Base-by-base conservation (phyloP, 2,797 vertebrate genomes). In the Pipistrellus kuhlii region DNA sequence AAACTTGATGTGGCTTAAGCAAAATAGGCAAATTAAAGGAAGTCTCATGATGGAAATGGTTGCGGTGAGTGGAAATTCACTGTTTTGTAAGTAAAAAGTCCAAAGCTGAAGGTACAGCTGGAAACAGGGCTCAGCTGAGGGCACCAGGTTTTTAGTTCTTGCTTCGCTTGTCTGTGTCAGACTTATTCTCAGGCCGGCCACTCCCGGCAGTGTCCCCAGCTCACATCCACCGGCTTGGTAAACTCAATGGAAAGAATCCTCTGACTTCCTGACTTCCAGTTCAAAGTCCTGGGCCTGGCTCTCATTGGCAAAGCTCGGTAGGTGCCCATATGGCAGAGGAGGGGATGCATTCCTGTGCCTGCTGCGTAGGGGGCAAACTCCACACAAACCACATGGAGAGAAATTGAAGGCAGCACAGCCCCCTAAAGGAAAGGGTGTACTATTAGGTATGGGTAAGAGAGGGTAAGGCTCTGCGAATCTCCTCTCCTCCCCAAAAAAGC, bases 1-100 rank as follows among this genome's bases (percentile, higher is more conserved):
- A 89, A 87, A 46, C 30, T 94, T n/a, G 75, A 38, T 4, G 55
- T n/a, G 27, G 21, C 44, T 64, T 84, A 44, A 77, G 11, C 25
- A 53, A 84, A 91, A 64, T 84, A 48, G 64, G 38, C 69, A 51
- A 95, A 41, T 75, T 62, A 75, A 89, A 77, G 13, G 72, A 64
- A 66, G 30, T 25, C 72, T 77, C 55, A 66, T 92, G 27, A 41
- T 94, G 38, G 35, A 30, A 38, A 48, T 51, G 48, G 44, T 46
- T 82, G 41, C 55, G 9, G 46, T 88, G 8, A 6, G 32, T 73
- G 2, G 55, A 91, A 72, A 41, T 64, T 72, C 72, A 88, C 75
- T 80, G 18, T 88, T n/a, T 48, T 20, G 0, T 41, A 62, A 90
- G 30, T 93, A 23, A 68, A 83, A 88, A 7, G 17, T 41, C 44